phyloP scores from a whole-genome alignment of 1,140 invertebrate genomes.

The Drepana arcuata region DNA sequence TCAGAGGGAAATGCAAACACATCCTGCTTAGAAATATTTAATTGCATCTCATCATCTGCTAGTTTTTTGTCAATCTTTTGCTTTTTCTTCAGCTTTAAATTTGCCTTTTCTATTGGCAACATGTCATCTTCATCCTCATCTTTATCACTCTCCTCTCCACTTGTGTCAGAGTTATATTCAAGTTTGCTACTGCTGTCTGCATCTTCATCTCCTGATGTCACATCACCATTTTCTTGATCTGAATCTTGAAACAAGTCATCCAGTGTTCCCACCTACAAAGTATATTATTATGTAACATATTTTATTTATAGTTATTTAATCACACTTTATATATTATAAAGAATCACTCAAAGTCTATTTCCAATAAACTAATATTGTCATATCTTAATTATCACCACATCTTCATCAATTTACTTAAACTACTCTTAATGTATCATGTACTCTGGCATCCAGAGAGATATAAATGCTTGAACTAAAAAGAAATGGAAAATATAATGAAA shows the following conservation, averaged over 20 bases:
- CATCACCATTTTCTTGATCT: constrained; percentile 53
- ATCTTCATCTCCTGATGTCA: constrained; percentile 41
- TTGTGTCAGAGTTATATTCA: constrained; percentile 64
- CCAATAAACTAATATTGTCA: no score
- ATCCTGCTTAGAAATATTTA: constrained; percentile 83
- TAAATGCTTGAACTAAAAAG: no score
- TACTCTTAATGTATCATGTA: no score
- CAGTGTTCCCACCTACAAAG: constrained; percentile 53
- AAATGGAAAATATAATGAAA: no score
- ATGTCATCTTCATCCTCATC: constrained; percentile 76
- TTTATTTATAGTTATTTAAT: no score
- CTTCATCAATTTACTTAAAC: no score
- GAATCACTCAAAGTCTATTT: no score
- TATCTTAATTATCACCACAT: no score
- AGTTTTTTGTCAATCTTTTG: constrained; percentile 79
- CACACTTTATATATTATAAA: no score
- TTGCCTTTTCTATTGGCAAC: constrained; percentile 89
- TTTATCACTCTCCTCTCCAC: constrained; percentile 51
- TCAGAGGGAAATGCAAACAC: constrained; percentile 83
- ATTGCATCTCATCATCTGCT: constrained; percentile 85
- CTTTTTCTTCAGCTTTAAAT: constrained; percentile 85
- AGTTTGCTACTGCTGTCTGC: constrained; percentile 35
- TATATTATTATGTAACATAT: constrained; percentile 6
- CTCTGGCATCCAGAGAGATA: no score
- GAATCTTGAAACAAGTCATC: constrained; percentile 65